These are phyloP conservation scores for Pandemis heparana DNA, from an alignment of 2,888 invertebrate species.

Conservation along the genomic window DNA sequence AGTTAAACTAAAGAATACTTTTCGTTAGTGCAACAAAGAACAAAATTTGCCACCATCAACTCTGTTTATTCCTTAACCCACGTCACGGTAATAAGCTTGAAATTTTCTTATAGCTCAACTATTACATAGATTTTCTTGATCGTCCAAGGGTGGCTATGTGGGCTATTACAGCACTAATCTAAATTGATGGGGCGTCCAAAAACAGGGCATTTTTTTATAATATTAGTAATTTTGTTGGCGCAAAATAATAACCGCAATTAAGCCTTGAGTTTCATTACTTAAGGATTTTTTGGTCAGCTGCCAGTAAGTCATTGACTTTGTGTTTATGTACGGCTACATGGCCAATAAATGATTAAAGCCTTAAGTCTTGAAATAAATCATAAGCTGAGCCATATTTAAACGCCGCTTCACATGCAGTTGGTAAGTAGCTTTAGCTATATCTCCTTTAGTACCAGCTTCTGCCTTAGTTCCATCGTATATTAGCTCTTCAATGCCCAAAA, in stretches of 20 bases:
- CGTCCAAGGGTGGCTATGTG: constrained; percentile 70
- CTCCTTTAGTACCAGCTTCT: too few relatives aligned
- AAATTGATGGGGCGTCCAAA: constrained; percentile 85
- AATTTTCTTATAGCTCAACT: constrained; percentile 82
- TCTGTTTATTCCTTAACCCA: constrained; percentile 49
- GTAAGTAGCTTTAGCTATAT: too few relatives aligned
- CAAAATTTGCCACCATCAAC: constrained; percentile 55
- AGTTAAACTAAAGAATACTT: neutral
- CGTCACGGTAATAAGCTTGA: constrained; percentile 78
- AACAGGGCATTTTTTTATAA: constrained; percentile 79
- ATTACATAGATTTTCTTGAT: constrained; percentile 80
- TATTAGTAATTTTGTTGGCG: constrained; percentile 82
- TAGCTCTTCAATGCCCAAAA: neutral
- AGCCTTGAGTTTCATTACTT: constrained; percentile 78
- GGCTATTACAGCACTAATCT: constrained; percentile 82
- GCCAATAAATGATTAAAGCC: neutral
- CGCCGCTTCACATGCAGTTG: too few relatives aligned
- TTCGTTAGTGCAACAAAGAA: neutral
- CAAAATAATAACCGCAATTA: constrained; percentile 82
- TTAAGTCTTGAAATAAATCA: neutral
- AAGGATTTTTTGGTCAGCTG: constrained; percentile 67
- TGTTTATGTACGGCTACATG: constrained; percentile 55
- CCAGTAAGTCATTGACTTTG: constrained; percentile 63
- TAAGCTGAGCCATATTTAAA: neutral
- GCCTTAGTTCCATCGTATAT: too few relatives aligned